Evolutionary conservation across 2,113 vertebrate species (phyloP), one percentile per base, ranked within the genome.

Genomic region (Pachypanchax playfairii): DNA sequence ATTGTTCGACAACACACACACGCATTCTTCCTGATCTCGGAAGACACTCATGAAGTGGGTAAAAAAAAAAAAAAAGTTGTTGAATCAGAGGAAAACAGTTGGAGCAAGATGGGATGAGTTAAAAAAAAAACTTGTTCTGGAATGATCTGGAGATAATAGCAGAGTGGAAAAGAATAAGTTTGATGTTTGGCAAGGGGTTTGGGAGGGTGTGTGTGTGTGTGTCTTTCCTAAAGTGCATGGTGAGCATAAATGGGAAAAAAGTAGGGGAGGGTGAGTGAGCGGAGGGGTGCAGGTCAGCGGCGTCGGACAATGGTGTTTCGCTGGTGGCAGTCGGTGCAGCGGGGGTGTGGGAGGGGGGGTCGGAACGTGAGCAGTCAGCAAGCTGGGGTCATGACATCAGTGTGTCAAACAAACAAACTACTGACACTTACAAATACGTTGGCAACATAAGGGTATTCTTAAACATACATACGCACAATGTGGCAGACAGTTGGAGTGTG

Each of bases 101-200:
- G 18, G 56, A 51, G 33, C 64, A 71, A 73, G 70, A 58, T 58
- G 57, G 50, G 64, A 63, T 5, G 82, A 89, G 92, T 89, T 85
- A 41, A 90, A 90, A 92, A 91, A 87, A 92, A 91, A 87, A 90
- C 86, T 87, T 87, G 78, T 51, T 63, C 93, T 94, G 92, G 93
- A 95, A 96, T 91, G 92, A 92, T 92, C 81, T 88, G 90, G 94
- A 96, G 93, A 95, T 95, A 94, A 96, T 93, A 93, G 92, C 35
- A 2, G 67, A 65, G 82, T 84, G 77, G 73, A 75, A 94, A 94
- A 94, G 85, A 94, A 92, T 92, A 94, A 95, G 93, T 94, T 91
- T 86, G 91, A 94, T 94, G 92, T 87, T 84, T 86, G 76, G 76
- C 69, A 52, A 68, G 63, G 75, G 66, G 60, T 65, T 78, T 67